A percentile compares a stretch with the other conserved stretches of the same genome.
phyloP scores from a whole-genome alignment of 2,113 vertebrate genomes.

The Morphnarchus princeps region DNA sequence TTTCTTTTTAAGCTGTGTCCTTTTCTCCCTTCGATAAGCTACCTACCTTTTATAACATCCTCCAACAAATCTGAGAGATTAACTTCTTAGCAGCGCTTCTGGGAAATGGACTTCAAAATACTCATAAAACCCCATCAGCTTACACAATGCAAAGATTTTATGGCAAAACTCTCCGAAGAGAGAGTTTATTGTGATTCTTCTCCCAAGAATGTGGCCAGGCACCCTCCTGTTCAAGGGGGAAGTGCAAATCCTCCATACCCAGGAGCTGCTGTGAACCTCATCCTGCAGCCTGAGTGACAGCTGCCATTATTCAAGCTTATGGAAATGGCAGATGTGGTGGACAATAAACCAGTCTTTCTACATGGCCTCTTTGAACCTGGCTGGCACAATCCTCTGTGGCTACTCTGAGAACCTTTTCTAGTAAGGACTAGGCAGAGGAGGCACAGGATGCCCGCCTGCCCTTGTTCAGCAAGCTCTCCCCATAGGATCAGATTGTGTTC shows the following conservation, averaged over 20 bases:
- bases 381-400: neutral
- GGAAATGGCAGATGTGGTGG: neutral
- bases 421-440: neutral
- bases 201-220: neutral
- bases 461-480: neutral
- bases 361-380: neutral
- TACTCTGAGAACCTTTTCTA: neutral
- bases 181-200: neutral
- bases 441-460: too few relatives aligned
- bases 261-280: neutral
- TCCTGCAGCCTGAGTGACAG: neutral
- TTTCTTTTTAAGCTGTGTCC: neutral
- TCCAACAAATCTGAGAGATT: neutral
- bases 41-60: neutral
- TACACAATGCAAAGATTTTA: neutral
- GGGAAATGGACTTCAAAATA: neutral
- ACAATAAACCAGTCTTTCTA: neutral
- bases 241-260: neutral
- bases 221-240: too few relatives aligned
- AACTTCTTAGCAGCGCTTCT: neutral
- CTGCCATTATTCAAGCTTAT: rapidly evolving
- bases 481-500: rapidly evolving
- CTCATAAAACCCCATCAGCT: neutral
- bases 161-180: neutral
- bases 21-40: neutral